Evolutionary conservation across 2,113 vertebrate species (phyloP).

Genomic region (Tetrao urogallus): DNA sequence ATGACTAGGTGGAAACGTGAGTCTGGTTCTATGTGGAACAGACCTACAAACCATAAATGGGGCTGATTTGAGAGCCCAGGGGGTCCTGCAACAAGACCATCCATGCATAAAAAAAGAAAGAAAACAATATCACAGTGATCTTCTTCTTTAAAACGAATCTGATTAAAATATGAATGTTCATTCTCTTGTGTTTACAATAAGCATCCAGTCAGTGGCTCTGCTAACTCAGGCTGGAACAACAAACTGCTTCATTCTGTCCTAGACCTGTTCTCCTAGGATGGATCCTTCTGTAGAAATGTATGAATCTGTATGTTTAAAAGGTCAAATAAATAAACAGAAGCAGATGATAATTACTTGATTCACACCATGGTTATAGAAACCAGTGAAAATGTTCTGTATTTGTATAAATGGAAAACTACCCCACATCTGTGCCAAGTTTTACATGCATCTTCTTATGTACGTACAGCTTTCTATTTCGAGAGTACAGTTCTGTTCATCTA

Average conservation of each 20-base stretch:
- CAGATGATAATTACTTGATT: neutral
- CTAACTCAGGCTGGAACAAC: slow-evolving; percentile 39
- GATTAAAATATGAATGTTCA: slow-evolving; percentile 39
- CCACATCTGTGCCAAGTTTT: neutral
- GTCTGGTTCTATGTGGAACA: neutral
- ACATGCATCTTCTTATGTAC: slow-evolving; percentile 69
- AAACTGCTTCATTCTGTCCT: neutral
- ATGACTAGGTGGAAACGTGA: neutral
- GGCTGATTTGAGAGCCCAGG: neutral
- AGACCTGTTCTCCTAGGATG: neutral
- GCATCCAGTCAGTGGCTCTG: slow-evolving; percentile 20
- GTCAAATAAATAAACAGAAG: neutral
- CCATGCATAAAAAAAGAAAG: slow-evolving; percentile 57
- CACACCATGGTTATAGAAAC: neutral
- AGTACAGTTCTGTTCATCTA: slow-evolving; percentile 95
- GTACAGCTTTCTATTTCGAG: slow-evolving; percentile 99
- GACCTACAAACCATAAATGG: slow-evolving; percentile 45
- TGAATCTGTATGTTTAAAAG: neutral
- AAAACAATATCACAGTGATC: slow-evolving; percentile 55
- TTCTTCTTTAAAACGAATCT: slow-evolving; percentile 45
- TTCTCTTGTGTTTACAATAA: slow-evolving; percentile 30
- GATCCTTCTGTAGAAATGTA: neutral
- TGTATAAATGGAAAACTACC: neutral
- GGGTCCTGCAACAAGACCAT: neutral
- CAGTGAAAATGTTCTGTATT: neutral